Evolutionary conservation across 2,797 vertebrate species (phyloP).

Genomic region (Sebastes iracundus): DNA sequence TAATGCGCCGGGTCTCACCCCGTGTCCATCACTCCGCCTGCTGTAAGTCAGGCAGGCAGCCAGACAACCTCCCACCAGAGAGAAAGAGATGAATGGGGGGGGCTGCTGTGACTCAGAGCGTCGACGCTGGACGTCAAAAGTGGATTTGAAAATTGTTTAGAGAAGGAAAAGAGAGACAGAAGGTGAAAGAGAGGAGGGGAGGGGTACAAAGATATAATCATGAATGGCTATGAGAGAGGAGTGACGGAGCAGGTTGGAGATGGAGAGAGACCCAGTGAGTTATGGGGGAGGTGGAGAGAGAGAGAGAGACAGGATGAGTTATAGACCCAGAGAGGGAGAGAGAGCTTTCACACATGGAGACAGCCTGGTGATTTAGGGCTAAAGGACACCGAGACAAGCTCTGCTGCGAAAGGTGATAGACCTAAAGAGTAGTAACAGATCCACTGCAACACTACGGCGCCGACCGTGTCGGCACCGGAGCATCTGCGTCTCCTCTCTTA

Average conservation of each 20-base stretch:
- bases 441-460: constrained; percentile 44
- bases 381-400: constrained; percentile 74
- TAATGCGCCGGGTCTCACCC: constrained; percentile 60
- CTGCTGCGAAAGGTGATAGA: constrained; percentile 70
- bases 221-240: constrained; percentile 46
- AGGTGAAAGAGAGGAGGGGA: not conserved
- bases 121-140: constrained; percentile 6
- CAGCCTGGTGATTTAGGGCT: constrained; percentile 73
- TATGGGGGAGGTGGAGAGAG: constrained; percentile 50
- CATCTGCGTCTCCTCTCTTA: constrained; percentile 56
- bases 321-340: constrained; percentile 57
- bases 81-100: constrained; percentile 51
- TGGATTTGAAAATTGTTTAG: constrained; percentile 31
- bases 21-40: constrained; percentile 62
- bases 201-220: constrained; percentile 38
- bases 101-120: constrained; percentile 36
- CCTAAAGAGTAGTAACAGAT: constrained; percentile 62
- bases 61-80: constrained; percentile 57
- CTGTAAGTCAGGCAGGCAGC: constrained; percentile 60
- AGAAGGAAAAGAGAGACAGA: constrained; percentile 2
- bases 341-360: constrained; percentile 73
- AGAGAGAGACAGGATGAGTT: constrained; percentile 65
- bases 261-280: constrained; percentile 52
- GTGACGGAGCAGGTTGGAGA: constrained; percentile 49
- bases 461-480: constrained; percentile 27